A percentile compares a stretch with the other conserved stretches of the same genome.
These are phyloP conservation scores for Caenorhabditis sp. DNA, from an alignment of 2,888 invertebrate genomes.

Conservation along the genomic window DNA sequence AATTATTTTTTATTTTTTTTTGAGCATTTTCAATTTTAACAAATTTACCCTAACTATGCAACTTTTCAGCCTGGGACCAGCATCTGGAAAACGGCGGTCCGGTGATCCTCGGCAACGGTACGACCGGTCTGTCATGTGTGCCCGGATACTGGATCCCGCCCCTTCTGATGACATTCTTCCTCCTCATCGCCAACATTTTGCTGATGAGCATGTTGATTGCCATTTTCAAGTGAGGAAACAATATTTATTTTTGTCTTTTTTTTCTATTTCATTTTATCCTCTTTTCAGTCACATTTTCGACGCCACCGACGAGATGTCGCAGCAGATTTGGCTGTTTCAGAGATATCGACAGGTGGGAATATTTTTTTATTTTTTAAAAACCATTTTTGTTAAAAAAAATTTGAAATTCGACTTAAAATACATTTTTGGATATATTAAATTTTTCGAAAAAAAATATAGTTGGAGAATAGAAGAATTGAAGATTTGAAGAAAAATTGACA, in stretches of 20 bases:
- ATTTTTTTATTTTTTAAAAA: slow-evolving; percentile 65
- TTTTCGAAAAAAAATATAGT: too few species aligned
- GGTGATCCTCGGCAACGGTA: slow-evolving; percentile 58
- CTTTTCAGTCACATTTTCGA: slow-evolving; percentile 84
- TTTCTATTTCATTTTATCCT: not conserved
- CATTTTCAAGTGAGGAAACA: slow-evolving; percentile 93
- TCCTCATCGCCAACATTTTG: slow-evolving; percentile 96
- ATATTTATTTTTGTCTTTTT: too few species aligned
- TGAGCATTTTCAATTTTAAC: too few species aligned
- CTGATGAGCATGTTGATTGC: slow-evolving; percentile 98
- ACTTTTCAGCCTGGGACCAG: slow-evolving; percentile 78
- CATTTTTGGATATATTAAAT: too few species aligned
- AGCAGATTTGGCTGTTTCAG: slow-evolving; percentile 99
- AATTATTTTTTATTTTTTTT: not conserved
- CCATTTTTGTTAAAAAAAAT: too few species aligned
- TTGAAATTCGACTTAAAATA: not conserved
- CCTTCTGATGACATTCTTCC: slow-evolving; percentile 93
- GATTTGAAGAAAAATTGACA: too few species aligned
- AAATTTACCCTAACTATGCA: too few species aligned
- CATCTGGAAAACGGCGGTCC: slow-evolving; percentile 76
- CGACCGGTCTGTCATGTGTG: slow-evolving; percentile 73
- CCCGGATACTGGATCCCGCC: slow-evolving; percentile 91
- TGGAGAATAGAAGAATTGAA: too few species aligned
- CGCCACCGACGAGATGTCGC: slow-evolving; percentile 94
- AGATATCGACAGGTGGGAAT: slow-evolving; percentile 88